These are phyloP conservation scores for Halcyon smyrnensis DNA, from an alignment of 2,797 vertebrate species.

Conservation along the genomic window DNA sequence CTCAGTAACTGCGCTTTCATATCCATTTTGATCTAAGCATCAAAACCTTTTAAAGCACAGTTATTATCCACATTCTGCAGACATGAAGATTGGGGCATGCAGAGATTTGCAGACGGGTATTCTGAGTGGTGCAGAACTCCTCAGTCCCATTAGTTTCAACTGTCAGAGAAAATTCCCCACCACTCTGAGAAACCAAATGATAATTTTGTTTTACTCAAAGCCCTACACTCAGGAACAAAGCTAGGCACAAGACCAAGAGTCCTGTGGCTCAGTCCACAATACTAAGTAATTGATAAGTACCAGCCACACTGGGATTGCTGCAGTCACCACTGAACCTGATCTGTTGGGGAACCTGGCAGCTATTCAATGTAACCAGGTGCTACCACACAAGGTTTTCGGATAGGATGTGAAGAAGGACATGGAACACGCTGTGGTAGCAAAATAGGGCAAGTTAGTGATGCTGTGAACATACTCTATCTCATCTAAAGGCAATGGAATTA, in stretches of 20 bases:
- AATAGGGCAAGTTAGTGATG: accelerated
- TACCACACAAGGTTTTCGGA: not conserved
- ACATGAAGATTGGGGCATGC: accelerated
- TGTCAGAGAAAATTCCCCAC: not conserved
- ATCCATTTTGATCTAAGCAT: not conserved
- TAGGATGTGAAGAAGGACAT: not conserved
- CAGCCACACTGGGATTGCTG: not conserved
- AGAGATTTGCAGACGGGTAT: not conserved
- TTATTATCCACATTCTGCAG: not conserved
- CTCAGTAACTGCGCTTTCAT: not conserved
- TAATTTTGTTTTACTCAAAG: not conserved
- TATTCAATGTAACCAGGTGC: not conserved
- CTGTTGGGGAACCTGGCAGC: not conserved
- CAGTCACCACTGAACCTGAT: not conserved
- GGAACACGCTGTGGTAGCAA: not conserved
- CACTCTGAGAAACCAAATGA: not conserved
- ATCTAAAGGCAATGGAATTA: not conserved
- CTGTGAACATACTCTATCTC: no score
- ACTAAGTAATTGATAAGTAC: not conserved
- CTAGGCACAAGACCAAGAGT: not conserved
- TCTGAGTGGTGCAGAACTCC: not conserved
- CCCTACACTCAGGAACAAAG: not conserved
- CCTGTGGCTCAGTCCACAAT: not conserved
- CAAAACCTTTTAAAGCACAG: not conserved
- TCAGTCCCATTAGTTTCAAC: not conserved